Evolutionary conservation across 1,140 invertebrate species (phyloP).

Genomic region (Vanessa atalanta): DNA sequence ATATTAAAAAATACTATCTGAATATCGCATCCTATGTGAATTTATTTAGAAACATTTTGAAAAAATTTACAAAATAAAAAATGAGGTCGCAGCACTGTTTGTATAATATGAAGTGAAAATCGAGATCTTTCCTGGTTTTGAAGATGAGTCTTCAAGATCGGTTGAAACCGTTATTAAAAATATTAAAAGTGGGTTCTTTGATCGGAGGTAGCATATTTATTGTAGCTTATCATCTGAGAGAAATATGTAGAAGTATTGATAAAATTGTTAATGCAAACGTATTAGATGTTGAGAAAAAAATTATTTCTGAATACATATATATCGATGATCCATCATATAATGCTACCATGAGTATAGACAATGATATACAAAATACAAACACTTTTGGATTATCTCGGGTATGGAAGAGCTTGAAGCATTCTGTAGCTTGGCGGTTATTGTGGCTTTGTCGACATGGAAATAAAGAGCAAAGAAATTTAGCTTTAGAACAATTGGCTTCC

Average conservation of each 20-base stretch:
- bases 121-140: background rate
- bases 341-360: conserved; percentile 53
- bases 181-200: conserved; percentile 56
- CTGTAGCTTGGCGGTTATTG: conserved; percentile 65
- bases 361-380: conserved; percentile 49
- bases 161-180: conserved; percentile 60
- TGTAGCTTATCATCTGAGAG: conserved; percentile 55
- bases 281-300: conserved; percentile 67
- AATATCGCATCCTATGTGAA: background rate
- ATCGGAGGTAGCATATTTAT: conserved; percentile 51
- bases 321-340: conserved; percentile 69
- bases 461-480: conserved; percentile 66
- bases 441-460: conserved; percentile 73
- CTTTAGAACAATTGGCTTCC: conserved; percentile 64
- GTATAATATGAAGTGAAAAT: background rate
- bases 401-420: conserved; percentile 72
- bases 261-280: conserved; percentile 65
- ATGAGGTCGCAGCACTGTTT: no score
- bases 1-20: background rate
- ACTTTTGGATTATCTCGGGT: conserved; percentile 57
- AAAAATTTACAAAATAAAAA: no score
- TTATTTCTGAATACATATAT: conserved; percentile 67
- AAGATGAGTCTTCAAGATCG: conserved; percentile 52
- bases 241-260: conserved; percentile 53
- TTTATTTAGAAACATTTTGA: background rate